Evolutionary conservation across 2,888 invertebrate species (phyloP).

Genomic region (Cabera pusaria): DNA sequence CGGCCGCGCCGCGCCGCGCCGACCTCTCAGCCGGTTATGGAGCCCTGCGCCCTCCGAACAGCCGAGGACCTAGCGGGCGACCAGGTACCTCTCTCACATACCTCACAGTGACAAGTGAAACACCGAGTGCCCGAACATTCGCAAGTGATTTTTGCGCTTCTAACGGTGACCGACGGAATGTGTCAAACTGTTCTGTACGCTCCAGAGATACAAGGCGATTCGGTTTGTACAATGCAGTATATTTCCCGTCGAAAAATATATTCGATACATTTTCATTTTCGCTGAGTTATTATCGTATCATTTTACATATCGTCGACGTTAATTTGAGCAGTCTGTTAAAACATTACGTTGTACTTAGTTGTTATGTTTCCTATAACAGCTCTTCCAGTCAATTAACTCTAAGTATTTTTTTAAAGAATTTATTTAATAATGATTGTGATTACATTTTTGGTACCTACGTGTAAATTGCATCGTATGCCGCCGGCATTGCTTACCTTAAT

Average conservation of each 20-base stretch:
- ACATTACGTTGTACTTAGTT: no score
- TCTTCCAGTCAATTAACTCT: no score
- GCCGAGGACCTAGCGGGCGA: conserved; percentile 79
- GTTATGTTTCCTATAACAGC: no score
- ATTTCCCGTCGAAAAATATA: conserved; percentile 11
- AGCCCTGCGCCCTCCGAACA: conserved; percentile 74
- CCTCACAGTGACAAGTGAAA: conserved; percentile 22
- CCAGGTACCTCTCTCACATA: conserved; percentile 61
- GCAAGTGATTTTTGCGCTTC: conserved; percentile 31
- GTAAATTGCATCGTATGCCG: conserved; percentile 13
- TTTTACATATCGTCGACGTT: no score
- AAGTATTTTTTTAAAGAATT: no score
- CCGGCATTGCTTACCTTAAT: conserved; percentile 19
- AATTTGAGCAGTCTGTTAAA: no score
- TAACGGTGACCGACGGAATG: conserved; percentile 34
- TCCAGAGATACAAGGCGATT: conserved; percentile 36
- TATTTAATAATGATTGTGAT: no score
- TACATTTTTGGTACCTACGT: no score
- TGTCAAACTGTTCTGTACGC: conserved; percentile 34
- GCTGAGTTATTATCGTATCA: background rate
- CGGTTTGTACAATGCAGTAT: conserved; percentile 43
- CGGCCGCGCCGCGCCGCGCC: conserved; percentile 38
- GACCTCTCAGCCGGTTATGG: conserved; percentile 67
- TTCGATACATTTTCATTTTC: background rate
- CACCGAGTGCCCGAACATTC: conserved; percentile 15